phyloP scores from a whole-genome alignment of 2,888 invertebrate species.

The Drosophila mayaguana region DNA sequence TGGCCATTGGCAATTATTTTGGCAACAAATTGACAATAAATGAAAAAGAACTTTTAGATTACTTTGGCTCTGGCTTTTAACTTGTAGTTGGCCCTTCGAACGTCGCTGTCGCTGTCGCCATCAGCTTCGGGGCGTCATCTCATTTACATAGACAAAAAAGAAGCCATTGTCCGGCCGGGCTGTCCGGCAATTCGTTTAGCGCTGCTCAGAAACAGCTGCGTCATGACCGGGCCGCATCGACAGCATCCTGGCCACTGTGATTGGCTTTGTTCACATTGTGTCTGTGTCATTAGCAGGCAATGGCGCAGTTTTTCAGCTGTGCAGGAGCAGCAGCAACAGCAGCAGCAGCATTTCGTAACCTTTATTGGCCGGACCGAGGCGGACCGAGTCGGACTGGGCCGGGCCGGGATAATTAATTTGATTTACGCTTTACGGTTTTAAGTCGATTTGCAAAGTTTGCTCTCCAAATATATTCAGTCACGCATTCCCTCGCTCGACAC shows the following conservation, averaged over 20 bases:
- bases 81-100: constrained; percentile 23
- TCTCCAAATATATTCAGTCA: background rate
- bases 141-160: constrained; percentile 63
- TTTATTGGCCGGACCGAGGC: constrained; percentile 24
- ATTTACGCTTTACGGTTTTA: constrained; percentile 56
- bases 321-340: constrained; percentile 1
- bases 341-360: constrained; percentile 21
- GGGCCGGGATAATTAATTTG: constrained; percentile 49
- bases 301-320: constrained; percentile 1
- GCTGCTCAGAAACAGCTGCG: constrained; percentile 48
- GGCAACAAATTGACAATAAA: constrained; percentile 69
- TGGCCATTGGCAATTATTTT: constrained; percentile 64
- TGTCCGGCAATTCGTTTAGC: constrained; percentile 22
- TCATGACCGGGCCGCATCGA: constrained; percentile 44
- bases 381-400: background rate
- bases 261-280: constrained; percentile 13
- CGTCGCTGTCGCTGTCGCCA: background rate
- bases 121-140: constrained; percentile 48
- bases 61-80: constrained; percentile 39
- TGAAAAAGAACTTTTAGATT: constrained; percentile 65
- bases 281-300: constrained; percentile 24
- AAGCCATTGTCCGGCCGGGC: constrained; percentile 24
- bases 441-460: constrained; percentile 55
- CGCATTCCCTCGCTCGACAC: background rate
- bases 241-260: constrained; percentile 6